Evolutionary conservation across 2,113 vertebrate species (phyloP), one percentile per base, ranked within the genome.

Genomic region (Marcusenius ussheri): DNA sequence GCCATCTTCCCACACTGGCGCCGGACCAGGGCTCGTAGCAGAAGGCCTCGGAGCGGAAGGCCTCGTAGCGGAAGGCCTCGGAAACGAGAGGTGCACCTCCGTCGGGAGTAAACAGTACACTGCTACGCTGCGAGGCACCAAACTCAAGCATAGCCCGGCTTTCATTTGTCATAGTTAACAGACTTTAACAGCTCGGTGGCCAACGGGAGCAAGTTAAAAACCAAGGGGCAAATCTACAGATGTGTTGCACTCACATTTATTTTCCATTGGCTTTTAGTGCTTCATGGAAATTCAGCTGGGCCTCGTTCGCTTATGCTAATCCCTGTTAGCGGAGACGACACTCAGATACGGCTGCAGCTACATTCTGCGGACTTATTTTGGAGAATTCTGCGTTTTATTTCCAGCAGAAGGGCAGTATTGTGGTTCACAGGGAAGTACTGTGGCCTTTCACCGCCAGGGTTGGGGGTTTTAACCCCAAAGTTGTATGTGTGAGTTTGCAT

Each of bases 121-220:
- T 92, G 93, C 91, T 91, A 90, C 31, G 91, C 90, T 91, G 92
- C 91, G n/a, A 91, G 88, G 50, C 91, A 90, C 91, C 92, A 91
- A 89, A 95, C 95, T 94, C 93, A 93, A 92, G 94, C 94, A 92
- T 93, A 93, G 93, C 93, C 92, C 93, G 90, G 91, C 91, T 93
- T 93, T 92, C 90, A 90, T 91, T 83, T 93, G 92, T 91, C 70
- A 77, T 93, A 91, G 94, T 94, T 94, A 95, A 95, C 94, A 95
- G 92, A 93, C 91, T 91, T 94, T 94, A 94, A 94, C 92, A 94
- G 92, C 91, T 85, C 91, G 83, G 46, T 92, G 91, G 92, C 94
- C 94, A 93, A 88, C 5, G 31, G 92, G 93, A 92, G 91, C 91
- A 94, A 95, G 94, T 95, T 95, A 94, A 92, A 94, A 95, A 93